Evolutionary conservation across 1,140 invertebrate species (phyloP).

Genomic region (Diabrotica undecimpunctata): DNA sequence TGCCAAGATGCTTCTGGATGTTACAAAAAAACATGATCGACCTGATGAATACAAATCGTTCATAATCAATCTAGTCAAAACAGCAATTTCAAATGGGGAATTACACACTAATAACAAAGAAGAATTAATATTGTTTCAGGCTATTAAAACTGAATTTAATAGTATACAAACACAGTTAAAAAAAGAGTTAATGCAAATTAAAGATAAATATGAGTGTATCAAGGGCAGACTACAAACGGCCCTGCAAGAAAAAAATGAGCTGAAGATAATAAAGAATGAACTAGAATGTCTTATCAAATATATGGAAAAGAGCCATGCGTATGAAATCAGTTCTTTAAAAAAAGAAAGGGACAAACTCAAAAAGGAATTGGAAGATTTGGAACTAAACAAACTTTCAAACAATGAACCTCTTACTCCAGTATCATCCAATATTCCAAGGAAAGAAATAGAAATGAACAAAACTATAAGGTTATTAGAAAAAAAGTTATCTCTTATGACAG

Average conservation of each 20-base stretch:
- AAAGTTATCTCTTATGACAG: conserved; percentile 1
- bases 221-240: conserved; percentile 18
- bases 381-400: not conserved
- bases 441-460: not conserved
- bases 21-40: conserved; percentile 10
- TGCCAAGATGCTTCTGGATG: conserved; percentile 10
- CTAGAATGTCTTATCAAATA: not conserved
- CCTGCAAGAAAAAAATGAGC: conserved; percentile 19
- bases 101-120: not conserved
- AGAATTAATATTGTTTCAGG: not conserved
- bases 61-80: not conserved
- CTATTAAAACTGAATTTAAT: not conserved
- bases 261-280: conserved; percentile 8
- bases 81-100: not conserved
- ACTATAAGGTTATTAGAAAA: not conserved
- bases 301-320: conserved; percentile 8
- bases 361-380: conserved; percentile 28
- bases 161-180: conserved; percentile 1
- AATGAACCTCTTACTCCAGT: no score
- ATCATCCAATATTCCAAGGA: not conserved
- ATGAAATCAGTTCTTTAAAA: conserved; percentile 4
- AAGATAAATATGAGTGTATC: conserved; percentile 12
- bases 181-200: conserved; percentile 13
- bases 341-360: conserved; percentile 26
- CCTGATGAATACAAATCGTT: not conserved